A percentile compares a stretch with the other conserved stretches of the same genome.
These are phyloP conservation scores for Epinotia brunnichana DNA, from an alignment of 2,888 invertebrate species.

Conservation along the genomic window DNA sequence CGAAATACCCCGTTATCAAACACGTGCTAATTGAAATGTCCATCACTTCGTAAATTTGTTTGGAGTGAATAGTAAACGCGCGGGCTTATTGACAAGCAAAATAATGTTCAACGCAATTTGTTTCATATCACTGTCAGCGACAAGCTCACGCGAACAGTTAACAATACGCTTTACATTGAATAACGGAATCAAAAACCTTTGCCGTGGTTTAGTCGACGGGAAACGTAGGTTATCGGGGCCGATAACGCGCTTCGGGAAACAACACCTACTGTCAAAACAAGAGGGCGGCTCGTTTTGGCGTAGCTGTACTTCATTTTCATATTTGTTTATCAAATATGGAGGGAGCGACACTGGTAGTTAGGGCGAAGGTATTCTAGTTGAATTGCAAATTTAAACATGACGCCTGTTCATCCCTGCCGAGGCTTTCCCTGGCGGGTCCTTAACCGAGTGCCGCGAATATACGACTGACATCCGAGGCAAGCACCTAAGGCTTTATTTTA, in stretches of 20 bases:
- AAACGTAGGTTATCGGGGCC: conserved; percentile 10
- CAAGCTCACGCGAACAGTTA: conserved; percentile 25
- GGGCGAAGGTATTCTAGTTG: conserved; percentile 56
- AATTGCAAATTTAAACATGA: conserved; percentile 75
- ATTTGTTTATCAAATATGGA: conserved; percentile 52
- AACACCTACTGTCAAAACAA: conserved; percentile 34
- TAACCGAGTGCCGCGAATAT: conserved; percentile 39
- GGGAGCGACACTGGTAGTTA: conserved; percentile 56
- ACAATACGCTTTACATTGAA: conserved; percentile 39
- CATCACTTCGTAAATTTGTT: conserved; percentile 14
- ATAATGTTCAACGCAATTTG: conserved; percentile 38
- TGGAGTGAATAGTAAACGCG: conserved; percentile 14
- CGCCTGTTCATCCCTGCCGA: conserved; percentile 45
- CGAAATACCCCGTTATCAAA: conserved; percentile 12
- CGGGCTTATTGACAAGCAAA: conserved; percentile 32
- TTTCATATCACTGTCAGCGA: conserved; percentile 39
- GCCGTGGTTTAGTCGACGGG: conserved; percentile 5
- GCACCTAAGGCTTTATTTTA: conserved; percentile 43
- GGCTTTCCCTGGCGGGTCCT: conserved; percentile 46
- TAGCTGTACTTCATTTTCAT: conserved; percentile 45
- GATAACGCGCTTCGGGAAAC: conserved; percentile 27
- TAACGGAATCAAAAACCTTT: conserved; percentile 34
- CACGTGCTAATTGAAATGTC: conserved; percentile 27
- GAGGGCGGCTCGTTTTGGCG: conserved; percentile 20
- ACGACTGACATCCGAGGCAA: conserved; percentile 31